phyloP scores from a whole-genome alignment of 2,113 vertebrate genomes.

The Hyperopisus bebe region DNA sequence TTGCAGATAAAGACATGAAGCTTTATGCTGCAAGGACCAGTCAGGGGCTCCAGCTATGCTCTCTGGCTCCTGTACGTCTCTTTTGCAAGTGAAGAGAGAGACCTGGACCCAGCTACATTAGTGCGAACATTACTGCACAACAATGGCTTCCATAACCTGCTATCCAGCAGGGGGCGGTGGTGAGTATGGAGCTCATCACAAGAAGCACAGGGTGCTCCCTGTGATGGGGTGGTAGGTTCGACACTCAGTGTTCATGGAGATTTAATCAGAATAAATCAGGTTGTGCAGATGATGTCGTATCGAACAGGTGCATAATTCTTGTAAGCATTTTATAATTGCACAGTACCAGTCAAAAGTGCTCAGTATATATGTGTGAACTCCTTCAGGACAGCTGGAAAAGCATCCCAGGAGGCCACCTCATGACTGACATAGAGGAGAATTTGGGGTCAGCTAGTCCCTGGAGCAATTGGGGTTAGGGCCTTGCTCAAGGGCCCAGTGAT shows the following conservation, averaged over 20 bases:
- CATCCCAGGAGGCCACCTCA: neutral
- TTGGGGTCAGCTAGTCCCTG: neutral
- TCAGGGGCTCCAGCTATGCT: neutral
- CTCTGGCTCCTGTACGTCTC: neutral
- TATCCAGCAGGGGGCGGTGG: neutral
- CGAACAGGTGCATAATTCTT: neutral
- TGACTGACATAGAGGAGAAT: neutral
- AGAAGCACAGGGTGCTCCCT: neutral
- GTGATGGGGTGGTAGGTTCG: neutral
- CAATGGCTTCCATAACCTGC: neutral
- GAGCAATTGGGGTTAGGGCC: neutral
- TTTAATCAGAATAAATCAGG: neutral
- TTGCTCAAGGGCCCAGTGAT: neutral
- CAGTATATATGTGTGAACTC: neutral
- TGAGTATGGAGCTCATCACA: neutral
- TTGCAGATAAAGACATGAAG: neutral
- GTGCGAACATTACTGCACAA: neutral
- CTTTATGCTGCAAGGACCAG: neutral
- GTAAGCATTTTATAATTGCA: neutral
- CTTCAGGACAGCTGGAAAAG: neutral
- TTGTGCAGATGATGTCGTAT: neutral
- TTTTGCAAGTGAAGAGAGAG: neutral
- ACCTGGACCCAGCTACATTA: neutral
- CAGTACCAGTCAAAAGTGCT: neutral
- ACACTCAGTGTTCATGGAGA: neutral